These are phyloP conservation scores for Heliconius ismenius DNA, from an alignment of 2,888 invertebrate species.

Conservation along the genomic window DNA sequence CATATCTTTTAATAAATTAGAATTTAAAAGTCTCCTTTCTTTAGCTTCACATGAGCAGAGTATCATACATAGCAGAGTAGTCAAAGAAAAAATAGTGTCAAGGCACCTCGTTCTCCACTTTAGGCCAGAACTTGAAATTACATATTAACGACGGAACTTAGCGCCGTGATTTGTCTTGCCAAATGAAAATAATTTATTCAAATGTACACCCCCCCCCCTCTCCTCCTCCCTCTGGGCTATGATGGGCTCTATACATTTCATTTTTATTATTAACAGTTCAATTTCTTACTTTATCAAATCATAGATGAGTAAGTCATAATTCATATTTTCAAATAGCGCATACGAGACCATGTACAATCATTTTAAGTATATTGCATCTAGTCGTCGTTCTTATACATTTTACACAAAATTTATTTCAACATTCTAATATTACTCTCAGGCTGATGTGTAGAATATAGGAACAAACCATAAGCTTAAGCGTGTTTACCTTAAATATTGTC, in stretches of 20 bases:
- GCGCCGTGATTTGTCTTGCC: background rate
- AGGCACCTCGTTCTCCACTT: too few relatives aligned
- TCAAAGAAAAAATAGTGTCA: too few relatives aligned
- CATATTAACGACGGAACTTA: background rate
- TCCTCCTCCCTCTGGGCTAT: background rate
- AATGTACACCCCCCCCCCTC: background rate
- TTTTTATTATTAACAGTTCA: background rate
- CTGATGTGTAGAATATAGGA: background rate
- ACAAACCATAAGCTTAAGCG: constrained; percentile 7
- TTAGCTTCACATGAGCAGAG: too few relatives aligned
- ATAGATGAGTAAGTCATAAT: background rate
- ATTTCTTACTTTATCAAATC: background rate
- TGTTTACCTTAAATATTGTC: background rate
- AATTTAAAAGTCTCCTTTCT: too few relatives aligned
- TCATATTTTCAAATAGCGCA: background rate
- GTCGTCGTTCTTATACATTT: constrained; percentile 1
- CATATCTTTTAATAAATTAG: too few relatives aligned
- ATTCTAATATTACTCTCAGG: constrained; percentile 16
- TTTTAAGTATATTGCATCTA: constrained; percentile 6
- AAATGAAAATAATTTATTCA: too few relatives aligned
- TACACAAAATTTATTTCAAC: constrained; percentile 16
- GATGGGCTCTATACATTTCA: background rate
- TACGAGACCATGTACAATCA: background rate
- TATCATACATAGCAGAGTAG: too few relatives aligned
- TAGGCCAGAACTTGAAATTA: too few relatives aligned